Evolutionary conservation across 2,797 vertebrate species (phyloP), one percentile per base, ranked within the genome.

Genomic region (Hydrophis major): DNA sequence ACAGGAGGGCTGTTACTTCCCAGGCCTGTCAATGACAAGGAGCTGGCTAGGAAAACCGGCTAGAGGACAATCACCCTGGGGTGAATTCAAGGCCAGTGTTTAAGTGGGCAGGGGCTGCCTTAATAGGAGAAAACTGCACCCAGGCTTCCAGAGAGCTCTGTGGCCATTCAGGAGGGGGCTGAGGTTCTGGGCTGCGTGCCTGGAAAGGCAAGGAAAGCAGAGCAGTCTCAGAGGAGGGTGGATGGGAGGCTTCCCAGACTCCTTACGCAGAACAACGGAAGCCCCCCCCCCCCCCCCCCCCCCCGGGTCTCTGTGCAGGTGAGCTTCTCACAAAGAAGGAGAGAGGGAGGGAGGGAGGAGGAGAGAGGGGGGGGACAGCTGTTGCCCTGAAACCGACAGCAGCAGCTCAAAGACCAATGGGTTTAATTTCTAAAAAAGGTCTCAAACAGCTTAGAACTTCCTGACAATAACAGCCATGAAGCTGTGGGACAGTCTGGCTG

Each of bases 151-250:
- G 14, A 4, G 32, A 20, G 32, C 32, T 16, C 66, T 74, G n/a
- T 0, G n/a, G n/a, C 66, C 6, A 0, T 5, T 8, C 69, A 37
- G 16, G 6, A 14, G 6, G 3, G 0, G 7, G 32, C 69, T 22
- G 18, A n/a, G 14, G 69, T 20, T 20, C 69, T 42, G 7, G 32
- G 7, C 69, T 20, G 20, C 3, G 0, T 20, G 3, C 69, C 20
- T 0, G 18, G 69, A 42, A 20, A 42, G 32, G 32, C 69, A 10
- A 4, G 7, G 16, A 37, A 7, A 8, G 16, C 3, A 6, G 69
- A 37, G 69, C 69, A 74, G 69, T 7, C 32, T 37, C 69, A 8
- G 69, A 20, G 69, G 18, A 20, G 32, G 1, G 6, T 3, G 0
- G 32, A 18, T 42, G 18, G 69, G 69, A 37, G 3, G 69, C 18